Conservation (phyloP, 2,113 vertebrate species). For the Siphamia tubifer region DNA sequence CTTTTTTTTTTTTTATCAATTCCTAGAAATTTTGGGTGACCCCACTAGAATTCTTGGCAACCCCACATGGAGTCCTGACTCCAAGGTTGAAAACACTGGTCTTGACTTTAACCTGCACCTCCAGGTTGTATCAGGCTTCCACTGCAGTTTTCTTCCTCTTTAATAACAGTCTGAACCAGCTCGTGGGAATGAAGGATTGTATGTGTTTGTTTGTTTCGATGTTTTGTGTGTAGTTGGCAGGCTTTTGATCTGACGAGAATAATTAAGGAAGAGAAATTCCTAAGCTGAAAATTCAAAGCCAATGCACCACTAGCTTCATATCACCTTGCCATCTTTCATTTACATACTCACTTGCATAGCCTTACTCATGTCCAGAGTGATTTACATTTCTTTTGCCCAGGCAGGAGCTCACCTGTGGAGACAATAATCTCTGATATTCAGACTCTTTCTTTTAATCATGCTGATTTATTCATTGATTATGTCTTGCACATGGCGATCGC, state of each 20-base stretch:
- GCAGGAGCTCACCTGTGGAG: slow-evolving; percentile 9
- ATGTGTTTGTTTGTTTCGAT: background rate
- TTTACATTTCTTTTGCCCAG: slow-evolving; percentile 13
- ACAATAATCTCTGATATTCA: slow-evolving; percentile 8
- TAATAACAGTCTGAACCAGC: background rate
- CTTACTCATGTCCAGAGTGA: background rate
- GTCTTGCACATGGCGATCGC: too few relatives aligned
- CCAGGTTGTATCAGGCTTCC: background rate
- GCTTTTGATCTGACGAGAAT: slow-evolving; percentile 28
- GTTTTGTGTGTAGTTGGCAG: slow-evolving; percentile 1
- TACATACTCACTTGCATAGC: slow-evolving; percentile 44
- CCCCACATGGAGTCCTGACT: too few relatives aligned
- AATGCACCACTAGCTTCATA: slow-evolving; percentile 7
- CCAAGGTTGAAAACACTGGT: too few relatives aligned
- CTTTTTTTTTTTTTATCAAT: too few relatives aligned
- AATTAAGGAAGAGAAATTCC: slow-evolving; percentile 24
- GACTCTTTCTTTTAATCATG: too few relatives aligned
- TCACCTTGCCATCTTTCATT: slow-evolving; percentile 26
- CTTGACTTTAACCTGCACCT: too few relatives aligned
- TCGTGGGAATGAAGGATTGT: background rate
- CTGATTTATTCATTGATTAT: too few relatives aligned
- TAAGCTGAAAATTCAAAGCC: slow-evolving; percentile 14
- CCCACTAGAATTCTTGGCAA: too few relatives aligned
- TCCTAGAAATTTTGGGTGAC: too few relatives aligned
- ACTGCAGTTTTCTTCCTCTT: background rate